Evolutionary conservation across 2,888 invertebrate genomes (phyloP), one percentile per base, ranked within the genome.

Genomic region (Hypolimnas misippus): DNA sequence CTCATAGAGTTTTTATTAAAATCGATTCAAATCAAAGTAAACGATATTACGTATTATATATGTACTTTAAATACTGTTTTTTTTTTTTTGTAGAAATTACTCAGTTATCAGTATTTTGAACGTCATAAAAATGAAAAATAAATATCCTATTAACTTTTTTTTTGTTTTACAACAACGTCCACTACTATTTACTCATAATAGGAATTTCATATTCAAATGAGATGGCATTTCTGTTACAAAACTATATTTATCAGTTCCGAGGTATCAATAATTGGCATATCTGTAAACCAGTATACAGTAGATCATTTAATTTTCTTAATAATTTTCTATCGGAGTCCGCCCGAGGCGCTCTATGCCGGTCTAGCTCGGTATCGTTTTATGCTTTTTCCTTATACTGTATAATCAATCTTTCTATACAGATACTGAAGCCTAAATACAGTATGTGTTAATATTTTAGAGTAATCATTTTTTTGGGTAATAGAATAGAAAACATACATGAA

Each of bases 231-330:
- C 49, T 49, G 8, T 29, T 3, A 14, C 29, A 25, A 14, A 49
- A 3, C 14, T 1, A 1, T 29, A 10, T 49, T 1, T 49, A 29
- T 49, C 25, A 49, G 25, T 59, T 54, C 53, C 21, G 16, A 46
- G 65, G 77, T 89, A 90, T 90, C 90, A 89, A 86, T 91, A 90
- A 90, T 91, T 89, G 91, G 89, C 89, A 84, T 90, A 89, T 90
- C 90, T 87, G 81, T 85, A 80, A 80, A 63, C 83, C 77, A 76
- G 83, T 82, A 77, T 77, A 83, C 84, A 79, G 87, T 87, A 87
- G 88, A 90, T 90, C 89, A 90, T 91, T 92, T 90, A 89, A 90
- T 91, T 90, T 90, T 90, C 91, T 89, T 88, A 88, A 91, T 92
- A 90, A 91, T 89, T 89, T 90, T 89, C 90, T 90, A 90, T 89